Conservation (phyloP, 2,888 invertebrate genomes). For the Cyclophora punctaria region DNA sequence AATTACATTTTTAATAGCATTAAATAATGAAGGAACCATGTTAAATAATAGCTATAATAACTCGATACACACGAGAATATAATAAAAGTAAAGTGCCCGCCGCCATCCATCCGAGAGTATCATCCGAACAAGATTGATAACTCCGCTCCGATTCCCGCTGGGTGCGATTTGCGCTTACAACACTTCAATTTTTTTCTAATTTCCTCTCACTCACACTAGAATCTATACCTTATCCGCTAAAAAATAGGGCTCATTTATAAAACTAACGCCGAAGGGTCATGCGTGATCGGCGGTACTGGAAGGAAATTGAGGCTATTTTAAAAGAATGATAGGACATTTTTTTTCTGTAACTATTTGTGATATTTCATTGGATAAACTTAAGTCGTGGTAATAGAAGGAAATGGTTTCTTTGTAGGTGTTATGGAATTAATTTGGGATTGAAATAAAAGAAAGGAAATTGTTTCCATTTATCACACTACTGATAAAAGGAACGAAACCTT, state of each 20-base stretch:
- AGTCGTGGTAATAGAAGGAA: too few relatives aligned
- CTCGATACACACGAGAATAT: too few relatives aligned
- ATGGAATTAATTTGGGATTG: too few relatives aligned
- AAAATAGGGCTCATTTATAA: slow-evolving; percentile 12
- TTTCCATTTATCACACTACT: too few relatives aligned
- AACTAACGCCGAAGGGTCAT: slow-evolving; percentile 28
- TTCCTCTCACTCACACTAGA: slow-evolving; percentile 17
- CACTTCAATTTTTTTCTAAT: slow-evolving; percentile 48
- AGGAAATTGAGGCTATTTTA: slow-evolving; percentile 59
- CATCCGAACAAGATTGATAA: slow-evolving; percentile 65
- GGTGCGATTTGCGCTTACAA: slow-evolving; percentile 55
- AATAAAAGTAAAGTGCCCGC: too few relatives aligned
- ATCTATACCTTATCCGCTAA: slow-evolving; percentile 16
- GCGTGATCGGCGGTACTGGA: slow-evolving; percentile 59
- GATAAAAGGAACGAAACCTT: too few relatives aligned
- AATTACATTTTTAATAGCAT: too few relatives aligned
- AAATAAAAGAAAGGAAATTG: too few relatives aligned
- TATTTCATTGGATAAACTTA: slow-evolving; percentile 26
- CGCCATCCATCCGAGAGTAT: slow-evolving; percentile 18
- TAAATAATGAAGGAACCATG: too few relatives aligned
- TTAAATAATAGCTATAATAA: too few relatives aligned
- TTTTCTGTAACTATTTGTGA: slow-evolving; percentile 42
- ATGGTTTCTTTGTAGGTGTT: too few relatives aligned
- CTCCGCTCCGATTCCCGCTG: slow-evolving; percentile 52
- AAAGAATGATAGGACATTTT: slow-evolving; percentile 65